Base-by-base conservation (phyloP, 2,113 vertebrate genomes). In the Prochilodus magdalenae region DNA sequence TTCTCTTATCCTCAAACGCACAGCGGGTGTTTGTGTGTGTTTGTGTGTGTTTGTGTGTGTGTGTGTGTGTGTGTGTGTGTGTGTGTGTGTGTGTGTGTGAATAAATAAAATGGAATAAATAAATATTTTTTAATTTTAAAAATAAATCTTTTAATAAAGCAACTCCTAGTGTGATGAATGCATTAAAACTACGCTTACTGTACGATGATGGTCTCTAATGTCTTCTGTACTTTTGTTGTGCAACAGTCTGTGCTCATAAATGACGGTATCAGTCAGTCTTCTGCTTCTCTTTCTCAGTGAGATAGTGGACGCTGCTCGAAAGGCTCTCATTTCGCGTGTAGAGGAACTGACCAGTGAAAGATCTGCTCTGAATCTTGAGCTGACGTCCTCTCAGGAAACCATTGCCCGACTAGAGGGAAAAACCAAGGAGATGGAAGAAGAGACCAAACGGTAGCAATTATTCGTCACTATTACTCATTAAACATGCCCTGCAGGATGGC, bases 301-400 rank as follows among this genome's bases (percentile, higher is more conserved):
- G 73, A 72, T 88, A 30, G 82, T 89, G 27, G 94, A 95, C 26
- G 73, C 90, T 63, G 94, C 94, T 60, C 93, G 94, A 30, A 94
- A 92, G 27, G 87, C 92, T 22, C 75, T 95, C 55, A 93, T 95
- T 80, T 92, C 86, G 44, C 92, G 94, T 18, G 93, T 94, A 1
- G 93, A 91, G 3, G 94, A 95, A 86, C 87, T 95, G 88, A 94
- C 92, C 36, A 94, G 91, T 63, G 93, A 94, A 80, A 92, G 94
- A 7, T 90, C 93, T 40, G 83, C 90, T 65, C 89, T 94, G 18
- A 83, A 85, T 63, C 78, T 93, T 76, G 93, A 94, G 83, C 79
- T 92, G 72, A 74, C 84, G 16, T 90, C 93, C 49, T 90, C 89
- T 66, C 85, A 75, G 75, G 92, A 94, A 87, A 93, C 90, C 0